Evolutionary conservation across 2,113 vertebrate genomes (phyloP).

Genomic region (Columba janthina): DNA sequence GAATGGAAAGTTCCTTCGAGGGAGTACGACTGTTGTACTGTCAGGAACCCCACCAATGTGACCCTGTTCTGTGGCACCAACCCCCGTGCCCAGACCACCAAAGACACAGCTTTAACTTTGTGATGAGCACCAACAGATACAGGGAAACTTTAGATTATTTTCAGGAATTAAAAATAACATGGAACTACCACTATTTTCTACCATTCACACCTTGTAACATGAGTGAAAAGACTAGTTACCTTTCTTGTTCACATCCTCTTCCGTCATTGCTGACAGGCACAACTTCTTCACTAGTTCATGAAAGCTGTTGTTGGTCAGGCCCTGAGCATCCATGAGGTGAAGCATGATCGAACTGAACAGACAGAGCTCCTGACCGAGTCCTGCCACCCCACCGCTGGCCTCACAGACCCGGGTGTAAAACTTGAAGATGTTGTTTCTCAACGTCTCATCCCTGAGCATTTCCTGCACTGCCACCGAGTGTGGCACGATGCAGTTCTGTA

Average conservation of each 20-base stretch:
- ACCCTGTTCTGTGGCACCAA: not conserved
- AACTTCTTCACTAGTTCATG: slow-evolving; percentile 59
- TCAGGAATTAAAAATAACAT: not conserved
- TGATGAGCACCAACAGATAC: not conserved
- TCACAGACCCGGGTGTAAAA: slow-evolving; percentile 77
- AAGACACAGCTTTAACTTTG: not conserved
- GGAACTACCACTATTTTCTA: not conserved
- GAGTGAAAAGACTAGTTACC: not conserved
- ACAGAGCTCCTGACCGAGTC: slow-evolving; percentile 28
- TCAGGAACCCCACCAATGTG: not conserved
- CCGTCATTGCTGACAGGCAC: slow-evolving; percentile 34
- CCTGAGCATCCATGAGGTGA: slow-evolving; percentile 71
- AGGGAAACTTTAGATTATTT: not conserved
- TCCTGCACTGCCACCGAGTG: not conserved
- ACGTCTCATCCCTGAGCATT: slow-evolving; percentile 62
- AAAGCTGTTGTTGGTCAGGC: not conserved
- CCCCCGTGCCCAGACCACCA: not conserved
- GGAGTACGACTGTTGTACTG: not conserved
- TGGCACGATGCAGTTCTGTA: slow-evolving; percentile 64
- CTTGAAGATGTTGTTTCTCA: slow-evolving; percentile 75
- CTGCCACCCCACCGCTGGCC: not conserved
- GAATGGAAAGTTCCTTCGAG: not conserved
- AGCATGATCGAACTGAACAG: slow-evolving; percentile 82
- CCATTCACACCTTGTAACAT: fast-evolving
- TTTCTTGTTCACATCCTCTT: slow-evolving; percentile 15